Base-by-base conservation (phyloP, 1,140 invertebrate genomes). In the Aradophagus sp. region DNA sequence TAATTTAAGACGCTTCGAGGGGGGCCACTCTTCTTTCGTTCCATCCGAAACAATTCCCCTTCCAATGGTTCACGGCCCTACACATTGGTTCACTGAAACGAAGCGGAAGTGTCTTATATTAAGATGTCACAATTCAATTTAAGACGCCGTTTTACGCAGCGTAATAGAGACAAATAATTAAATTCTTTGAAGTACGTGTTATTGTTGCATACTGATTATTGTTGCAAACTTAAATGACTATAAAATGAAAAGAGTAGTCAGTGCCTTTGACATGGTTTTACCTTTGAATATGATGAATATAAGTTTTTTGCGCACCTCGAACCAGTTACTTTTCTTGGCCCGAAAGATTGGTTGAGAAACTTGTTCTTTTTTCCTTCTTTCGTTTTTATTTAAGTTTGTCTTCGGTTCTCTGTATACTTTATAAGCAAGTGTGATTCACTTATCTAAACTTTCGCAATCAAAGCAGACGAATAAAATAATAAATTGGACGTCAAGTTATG, bases 201-300 rank as follows among this genome's bases (percentile, higher is more conserved):
- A 72, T 61, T 66, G 69, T 72, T 72, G 56, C 61, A 66, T 66
- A 72, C 47, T 72, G 61, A 72, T 73, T 73, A 73, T 58, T 67
- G 62, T 66, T 73, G 62, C 56, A 50, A 66, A 73, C 58, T 67
- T 70, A 50, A 29, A 62, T 69, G 76, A 78, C 73, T 78, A 73
- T 75, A 78, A 76, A 78, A 78, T 72, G 67, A 76, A 76, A 75
- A 73, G 59, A 75, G 68, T 59, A 62, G 53, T 73, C 71, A 61
- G 76, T 76, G 74, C 66, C 71, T 76, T 76, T 39, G 63, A 65
- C 53, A 69, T 17, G 39, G 31, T 8, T 29, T 52, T 36, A 47
- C n/a, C 42, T 53, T 48, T 34, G 34, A 48, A 26, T 31, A n/a
- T n/a, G n/a, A n/a, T n/a, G n/a, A n/a, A n/a, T n/a, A n/a, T n/a